Evolutionary conservation across 1,140 invertebrate species (phyloP).

Genomic region (Drosophila nigrodunni): DNA sequence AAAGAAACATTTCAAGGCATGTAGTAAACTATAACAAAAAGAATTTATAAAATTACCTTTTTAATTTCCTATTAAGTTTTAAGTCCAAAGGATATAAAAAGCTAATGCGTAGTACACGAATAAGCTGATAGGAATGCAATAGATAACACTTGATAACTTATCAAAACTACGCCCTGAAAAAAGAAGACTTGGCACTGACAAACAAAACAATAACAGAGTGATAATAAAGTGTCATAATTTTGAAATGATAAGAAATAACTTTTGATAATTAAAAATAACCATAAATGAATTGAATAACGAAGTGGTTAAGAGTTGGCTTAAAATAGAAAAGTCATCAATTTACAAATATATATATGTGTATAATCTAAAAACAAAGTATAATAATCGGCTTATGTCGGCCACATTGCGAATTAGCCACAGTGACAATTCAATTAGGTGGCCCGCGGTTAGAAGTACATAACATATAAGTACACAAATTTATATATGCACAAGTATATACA

Average conservation of each 20-base stretch:
- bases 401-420: slow-evolving; percentile 30
- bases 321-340: slow-evolving; percentile 11
- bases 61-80: too few species aligned
- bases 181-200: neutral
- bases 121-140: neutral
- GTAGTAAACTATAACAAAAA: too few species aligned
- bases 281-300: neutral
- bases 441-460: slow-evolving; percentile 7
- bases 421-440: slow-evolving; percentile 43
- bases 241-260: too few species aligned
- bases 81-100: neutral
- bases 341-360: slow-evolving; percentile 20
- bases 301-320: neutral
- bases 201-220: neutral
- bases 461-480: too few species aligned
- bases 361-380: slow-evolving; percentile 19
- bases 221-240: neutral
- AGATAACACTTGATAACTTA: slow-evolving; percentile 22
- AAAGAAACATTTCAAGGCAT: neutral
- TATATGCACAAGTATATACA: neutral
- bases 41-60: too few species aligned
- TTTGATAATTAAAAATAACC: neutral
- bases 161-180: neutral
- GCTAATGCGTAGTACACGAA: neutral
- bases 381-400: slow-evolving; percentile 22